Conservation (phyloP, 2,113 vertebrate genomes). For the Ibidorhyncha struthersii region DNA sequence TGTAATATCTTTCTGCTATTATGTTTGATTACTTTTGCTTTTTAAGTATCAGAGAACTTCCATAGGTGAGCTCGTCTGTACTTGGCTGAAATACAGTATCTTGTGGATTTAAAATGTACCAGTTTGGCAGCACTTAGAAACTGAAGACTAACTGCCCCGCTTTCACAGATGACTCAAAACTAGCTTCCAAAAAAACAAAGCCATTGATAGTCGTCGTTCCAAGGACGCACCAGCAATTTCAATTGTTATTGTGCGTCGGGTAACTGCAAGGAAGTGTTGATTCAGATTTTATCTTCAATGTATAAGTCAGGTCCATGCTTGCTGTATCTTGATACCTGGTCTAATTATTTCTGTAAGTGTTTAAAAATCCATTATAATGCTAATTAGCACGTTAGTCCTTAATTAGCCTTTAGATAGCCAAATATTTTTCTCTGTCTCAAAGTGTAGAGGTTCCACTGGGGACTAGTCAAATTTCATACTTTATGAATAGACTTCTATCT, state of each 20-base stretch:
- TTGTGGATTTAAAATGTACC: background rate
- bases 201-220: background rate
- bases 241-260: background rate
- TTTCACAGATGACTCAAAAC: background rate
- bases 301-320: background rate
- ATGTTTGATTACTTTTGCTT: background rate
- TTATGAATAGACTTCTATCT: background rate
- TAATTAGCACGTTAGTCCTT: background rate
- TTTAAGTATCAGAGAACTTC: background rate
- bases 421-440: conserved; percentile 28
- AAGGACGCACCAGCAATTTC: background rate
- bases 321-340: background rate
- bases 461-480: background rate
- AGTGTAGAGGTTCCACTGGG: background rate
- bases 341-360: conserved; percentile 35
- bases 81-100: background rate
- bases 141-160: fast-evolving
- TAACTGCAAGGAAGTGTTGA: background rate
- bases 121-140: background rate
- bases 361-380: conserved; percentile 9
- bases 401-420: conserved; percentile 20
- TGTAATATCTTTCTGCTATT: background rate
- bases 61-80: background rate
- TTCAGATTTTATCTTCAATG: background rate
- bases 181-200: background rate